Base-by-base conservation (phyloP, 2,888 invertebrate species). In the Ormyrus labotus region DNA sequence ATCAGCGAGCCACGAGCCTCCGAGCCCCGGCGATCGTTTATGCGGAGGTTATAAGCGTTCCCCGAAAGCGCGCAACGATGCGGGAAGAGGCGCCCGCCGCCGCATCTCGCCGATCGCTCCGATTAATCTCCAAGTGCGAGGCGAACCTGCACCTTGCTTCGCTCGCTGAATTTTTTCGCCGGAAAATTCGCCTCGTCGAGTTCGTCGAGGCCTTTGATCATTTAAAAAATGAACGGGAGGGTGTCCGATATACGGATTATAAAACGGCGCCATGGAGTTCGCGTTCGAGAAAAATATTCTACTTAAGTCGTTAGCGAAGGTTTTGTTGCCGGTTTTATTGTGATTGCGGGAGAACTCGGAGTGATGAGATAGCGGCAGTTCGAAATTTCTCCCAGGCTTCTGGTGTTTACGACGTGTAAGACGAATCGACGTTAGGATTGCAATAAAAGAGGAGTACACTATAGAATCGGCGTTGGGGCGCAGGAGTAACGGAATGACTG, bases 1-100 rank as follows among this genome's bases (percentile, higher is more conserved):
- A 81, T 83, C 80, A 81, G 4, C 76, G 48, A 47, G 47, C 63
- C 8, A n/a, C 11, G 11, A 67, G 72, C 53, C 51, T 8, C n/a
- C n/a, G 68, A 9, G 34, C 11, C 10, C 9, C 19, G 19, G 58
- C 34, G 34, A 34, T 19, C 19, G 69, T 45, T 58, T 69, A 69
- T 53, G 34, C 51, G 50, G 34, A 34, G 34, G 34, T 34, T 34
- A 34, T 34, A 13, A 1, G n/a, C 55, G 55, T 45, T 8, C 34
- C 5, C 10, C 53, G 55, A 13, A 72, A 61, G 72, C 55, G 53
- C 72, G 47, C 61, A 11, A 8, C 11, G 61, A 71, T 58, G n/a
- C 58, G 50, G n/a, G 7, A 11, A 5, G 51, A 19, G 34, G 6
- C 8, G 9, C 47, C 13, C 13, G 55, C 64, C 34, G n/a, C 34